These are phyloP conservation scores for Trachops cirrhosus DNA, from an alignment of 2,797 vertebrate genomes.

Conservation along the genomic window DNA sequence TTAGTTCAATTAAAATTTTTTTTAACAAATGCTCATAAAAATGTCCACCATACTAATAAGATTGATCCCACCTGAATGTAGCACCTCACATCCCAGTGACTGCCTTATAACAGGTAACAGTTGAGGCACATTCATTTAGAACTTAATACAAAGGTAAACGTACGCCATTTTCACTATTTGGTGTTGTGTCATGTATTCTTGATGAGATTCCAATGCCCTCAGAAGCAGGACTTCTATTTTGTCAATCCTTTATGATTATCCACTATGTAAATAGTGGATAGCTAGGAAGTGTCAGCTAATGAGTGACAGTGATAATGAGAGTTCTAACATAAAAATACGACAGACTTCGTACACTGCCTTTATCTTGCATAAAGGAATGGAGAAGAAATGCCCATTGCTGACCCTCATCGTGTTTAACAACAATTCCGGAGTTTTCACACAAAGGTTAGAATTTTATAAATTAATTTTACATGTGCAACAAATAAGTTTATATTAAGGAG, in stretches of 20 bases:
- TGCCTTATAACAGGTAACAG: neutral
- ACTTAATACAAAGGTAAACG: neutral
- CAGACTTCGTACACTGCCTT: neutral
- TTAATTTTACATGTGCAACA: neutral
- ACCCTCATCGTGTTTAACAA: neutral
- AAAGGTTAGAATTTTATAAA: constrained; percentile 13
- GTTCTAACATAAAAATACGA: neutral
- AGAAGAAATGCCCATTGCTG: neutral
- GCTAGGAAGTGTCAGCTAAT: neutral
- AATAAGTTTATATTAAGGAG: neutral
- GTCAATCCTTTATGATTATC: neutral
- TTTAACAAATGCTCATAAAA: neutral
- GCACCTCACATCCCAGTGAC: neutral
- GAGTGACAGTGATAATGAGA: neutral
- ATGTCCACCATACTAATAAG: neutral
- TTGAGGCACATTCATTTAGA: neutral
- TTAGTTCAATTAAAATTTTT: too few species aligned
- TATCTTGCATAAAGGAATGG: neutral
- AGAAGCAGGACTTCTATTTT: neutral
- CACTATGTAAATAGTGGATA: neutral
- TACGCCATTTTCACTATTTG: neutral
- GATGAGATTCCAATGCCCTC: neutral
- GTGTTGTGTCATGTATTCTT: neutral
- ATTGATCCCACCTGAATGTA: neutral
- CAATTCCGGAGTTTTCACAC: neutral